These are phyloP conservation scores for Neopipo cinnamomea DNA, from an alignment of 2,113 vertebrate species.

Conservation along the genomic window DNA sequence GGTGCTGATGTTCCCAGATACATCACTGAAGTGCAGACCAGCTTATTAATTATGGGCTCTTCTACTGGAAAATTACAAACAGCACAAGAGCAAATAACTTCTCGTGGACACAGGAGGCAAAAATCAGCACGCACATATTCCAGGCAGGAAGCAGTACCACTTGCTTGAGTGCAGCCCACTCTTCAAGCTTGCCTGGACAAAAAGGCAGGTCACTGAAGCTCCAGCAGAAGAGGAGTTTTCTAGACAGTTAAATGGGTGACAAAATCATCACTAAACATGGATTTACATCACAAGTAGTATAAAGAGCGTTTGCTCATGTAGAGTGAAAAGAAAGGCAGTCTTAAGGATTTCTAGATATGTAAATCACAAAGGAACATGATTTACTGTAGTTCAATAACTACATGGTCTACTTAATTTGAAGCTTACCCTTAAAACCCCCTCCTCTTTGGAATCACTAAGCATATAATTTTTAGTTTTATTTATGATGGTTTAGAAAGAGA, in stretches of 20 bases:
- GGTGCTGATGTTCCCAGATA: neutral
- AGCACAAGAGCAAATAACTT: neutral
- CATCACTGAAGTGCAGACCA: neutral
- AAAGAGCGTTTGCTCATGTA: neutral
- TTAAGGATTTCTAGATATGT: neutral
- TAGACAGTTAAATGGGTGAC: neutral
- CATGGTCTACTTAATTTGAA: neutral
- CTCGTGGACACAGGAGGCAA: neutral
- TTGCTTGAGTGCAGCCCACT: neutral
- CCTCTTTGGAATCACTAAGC: neutral
- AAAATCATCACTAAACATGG: neutral
- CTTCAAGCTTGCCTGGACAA: neutral
- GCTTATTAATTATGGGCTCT: neutral
- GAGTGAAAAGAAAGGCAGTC: neutral
- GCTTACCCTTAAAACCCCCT: neutral
- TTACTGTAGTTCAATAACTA: neutral
- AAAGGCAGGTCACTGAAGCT: neutral
- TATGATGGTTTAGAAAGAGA: neutral
- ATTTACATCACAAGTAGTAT: neutral
- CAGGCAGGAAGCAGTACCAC: neutral
- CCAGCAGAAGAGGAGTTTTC: neutral
- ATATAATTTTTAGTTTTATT: neutral
- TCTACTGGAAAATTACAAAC: neutral
- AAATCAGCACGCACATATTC: neutral
- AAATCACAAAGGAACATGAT: neutral